These are phyloP conservation scores for Hoplostethus mediterraneus DNA, from an alignment of 2,797 vertebrate genomes.

Conservation along the genomic window DNA sequence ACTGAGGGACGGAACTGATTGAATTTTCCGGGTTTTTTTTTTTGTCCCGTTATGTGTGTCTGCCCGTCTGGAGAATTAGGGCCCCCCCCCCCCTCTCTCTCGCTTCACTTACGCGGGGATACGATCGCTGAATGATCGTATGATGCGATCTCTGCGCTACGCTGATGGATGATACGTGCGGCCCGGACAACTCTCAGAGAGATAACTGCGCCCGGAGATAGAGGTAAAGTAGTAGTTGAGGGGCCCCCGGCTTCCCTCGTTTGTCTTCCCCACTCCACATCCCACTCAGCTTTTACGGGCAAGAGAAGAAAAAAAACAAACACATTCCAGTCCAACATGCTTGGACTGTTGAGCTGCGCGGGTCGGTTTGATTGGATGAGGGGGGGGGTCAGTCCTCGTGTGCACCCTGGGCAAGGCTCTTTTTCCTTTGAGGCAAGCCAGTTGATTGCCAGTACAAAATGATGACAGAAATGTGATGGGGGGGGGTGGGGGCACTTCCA, in stretches of 20 bases:
- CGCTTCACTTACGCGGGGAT: constrained; percentile 41
- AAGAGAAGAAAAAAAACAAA: neutral
- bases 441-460: constrained; percentile 46
- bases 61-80: constrained; percentile 38
- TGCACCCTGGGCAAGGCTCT: constrained; percentile 7
- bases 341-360: constrained; percentile 11
- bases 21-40: constrained; percentile 54
- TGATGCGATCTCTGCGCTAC: constrained; percentile 41
- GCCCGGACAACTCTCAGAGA: constrained; percentile 59
- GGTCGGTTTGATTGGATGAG: constrained; percentile 49
- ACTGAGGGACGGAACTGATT: constrained; percentile 55
- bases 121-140: constrained; percentile 41
- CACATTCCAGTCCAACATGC: too few species aligned
- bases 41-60: constrained; percentile 24
- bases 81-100: too few species aligned
- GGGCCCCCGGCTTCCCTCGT: constrained; percentile 37
- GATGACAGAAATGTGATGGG: constrained; percentile 23
- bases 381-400: constrained; percentile 44
- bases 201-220: constrained; percentile 48
- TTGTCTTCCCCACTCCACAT: neutral
- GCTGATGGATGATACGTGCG: constrained; percentile 31
- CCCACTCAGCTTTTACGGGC: constrained; percentile 14
- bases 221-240: constrained; percentile 43
- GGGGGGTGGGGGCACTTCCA: neutral
- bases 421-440: constrained; percentile 30